Conservation (phyloP, 2,113 vertebrate species). For the Crocuta crocuta region DNA sequence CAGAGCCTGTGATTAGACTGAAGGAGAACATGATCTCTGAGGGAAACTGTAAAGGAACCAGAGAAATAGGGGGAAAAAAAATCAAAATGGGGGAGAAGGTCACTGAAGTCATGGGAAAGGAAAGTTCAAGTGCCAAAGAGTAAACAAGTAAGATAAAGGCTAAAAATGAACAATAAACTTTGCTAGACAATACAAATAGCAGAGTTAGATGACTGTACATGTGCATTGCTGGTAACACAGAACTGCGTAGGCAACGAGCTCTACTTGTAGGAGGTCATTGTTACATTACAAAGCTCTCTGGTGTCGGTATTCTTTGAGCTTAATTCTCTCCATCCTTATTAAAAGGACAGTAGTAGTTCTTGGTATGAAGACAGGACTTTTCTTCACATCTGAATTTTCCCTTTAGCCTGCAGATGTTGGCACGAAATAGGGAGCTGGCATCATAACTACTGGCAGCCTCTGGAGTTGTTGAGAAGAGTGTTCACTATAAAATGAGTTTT, state of each 20-base stretch:
- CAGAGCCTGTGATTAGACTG: not conserved
- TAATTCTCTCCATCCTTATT: not conserved
- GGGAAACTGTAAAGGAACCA: not conserved
- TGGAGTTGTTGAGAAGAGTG: not conserved
- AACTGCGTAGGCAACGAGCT: not conserved
- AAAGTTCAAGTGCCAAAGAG: not conserved
- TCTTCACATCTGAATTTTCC: conserved; percentile 7
- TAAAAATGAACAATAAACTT: not conserved
- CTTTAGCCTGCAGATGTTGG: not conserved
- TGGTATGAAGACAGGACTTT: not conserved
- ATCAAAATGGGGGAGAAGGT: not conserved
- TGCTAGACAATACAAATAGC: not conserved
- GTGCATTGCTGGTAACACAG: not conserved
- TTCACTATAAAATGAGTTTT: not conserved
- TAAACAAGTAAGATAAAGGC: not conserved
- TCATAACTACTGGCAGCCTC: not conserved
- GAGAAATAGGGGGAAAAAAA: not conserved
- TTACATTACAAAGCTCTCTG: not conserved
- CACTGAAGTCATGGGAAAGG: not conserved
- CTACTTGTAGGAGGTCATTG: not conserved
- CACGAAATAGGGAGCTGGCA: not conserved
- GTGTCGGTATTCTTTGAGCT: not conserved
- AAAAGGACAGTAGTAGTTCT: not conserved
- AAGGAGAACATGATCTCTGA: not conserved
- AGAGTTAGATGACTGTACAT: not conserved